phyloP scores from a whole-genome alignment of 2,113 vertebrate species.

The Microtus montanus region DNA sequence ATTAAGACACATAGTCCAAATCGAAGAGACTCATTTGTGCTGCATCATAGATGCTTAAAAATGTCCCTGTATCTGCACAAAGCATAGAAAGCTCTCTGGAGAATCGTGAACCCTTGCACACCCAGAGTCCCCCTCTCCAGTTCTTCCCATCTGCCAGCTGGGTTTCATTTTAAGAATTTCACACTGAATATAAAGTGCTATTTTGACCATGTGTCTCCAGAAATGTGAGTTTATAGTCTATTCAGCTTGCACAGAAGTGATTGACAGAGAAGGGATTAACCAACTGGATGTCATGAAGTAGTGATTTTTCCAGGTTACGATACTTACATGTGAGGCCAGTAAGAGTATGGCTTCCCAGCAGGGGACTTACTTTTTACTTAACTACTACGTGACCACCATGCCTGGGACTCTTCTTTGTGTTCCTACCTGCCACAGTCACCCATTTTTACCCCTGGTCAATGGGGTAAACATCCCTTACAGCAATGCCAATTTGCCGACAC shows the following conservation, averaged over 20 bases:
- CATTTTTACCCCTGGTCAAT: conserved; percentile 22
- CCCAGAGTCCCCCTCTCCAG: conserved; percentile 54
- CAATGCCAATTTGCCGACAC: neutral
- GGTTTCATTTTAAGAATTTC: conserved; percentile 83
- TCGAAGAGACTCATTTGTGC: conserved; percentile 33
- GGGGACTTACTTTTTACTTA: neutral
- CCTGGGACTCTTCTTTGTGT: neutral
- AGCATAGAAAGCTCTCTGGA: conserved; percentile 63
- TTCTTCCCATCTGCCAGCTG: conserved; percentile 76
- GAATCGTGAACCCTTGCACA: conserved; percentile 57
- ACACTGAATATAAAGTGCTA: conserved; percentile 82
- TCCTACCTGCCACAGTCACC: neutral
- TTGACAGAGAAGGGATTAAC: conserved; percentile 73
- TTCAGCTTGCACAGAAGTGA: conserved; percentile 70
- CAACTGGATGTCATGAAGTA: conserved; percentile 37
- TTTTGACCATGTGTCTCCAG: conserved; percentile 82
- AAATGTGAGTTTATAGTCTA: conserved; percentile 79
- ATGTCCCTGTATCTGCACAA: conserved; percentile 55
- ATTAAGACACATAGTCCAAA: conserved; percentile 21
- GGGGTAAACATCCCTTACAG: neutral
- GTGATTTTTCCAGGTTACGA: conserved; percentile 26
- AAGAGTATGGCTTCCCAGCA: neutral
- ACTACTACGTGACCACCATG: neutral
- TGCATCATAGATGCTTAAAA: conserved; percentile 64
- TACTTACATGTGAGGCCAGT: neutral